Percentiles rank a stretch among this genome's conserved stretches.
phyloP scores from a whole-genome alignment of 2,888 invertebrate genomes.

The Malacosoma neustria region DNA sequence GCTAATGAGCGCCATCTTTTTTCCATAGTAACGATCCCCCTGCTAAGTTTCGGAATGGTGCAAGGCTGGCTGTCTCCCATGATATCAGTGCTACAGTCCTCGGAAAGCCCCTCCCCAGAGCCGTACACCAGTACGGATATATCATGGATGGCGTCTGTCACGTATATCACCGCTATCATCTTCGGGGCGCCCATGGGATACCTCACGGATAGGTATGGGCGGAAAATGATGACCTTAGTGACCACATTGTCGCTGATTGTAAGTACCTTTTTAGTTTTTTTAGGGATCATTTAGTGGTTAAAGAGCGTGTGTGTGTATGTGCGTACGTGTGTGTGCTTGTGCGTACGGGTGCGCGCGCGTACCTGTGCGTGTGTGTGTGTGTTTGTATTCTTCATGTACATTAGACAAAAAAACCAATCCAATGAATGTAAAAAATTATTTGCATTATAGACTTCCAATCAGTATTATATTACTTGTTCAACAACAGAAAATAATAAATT shows the following conservation, averaged over 20 bases:
- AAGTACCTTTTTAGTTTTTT: conserved; percentile 37
- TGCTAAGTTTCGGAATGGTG: conserved; percentile 62
- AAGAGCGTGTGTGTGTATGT: too few species aligned
- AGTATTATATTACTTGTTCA: neutral
- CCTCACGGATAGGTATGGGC: conserved; percentile 54
- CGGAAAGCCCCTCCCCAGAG: conserved; percentile 39
- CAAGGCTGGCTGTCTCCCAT: conserved; percentile 68
- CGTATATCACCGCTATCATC: conserved; percentile 62
- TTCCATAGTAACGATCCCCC: conserved; percentile 54
- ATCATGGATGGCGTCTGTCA: conserved; percentile 62
- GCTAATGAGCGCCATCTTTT: conserved; percentile 1
- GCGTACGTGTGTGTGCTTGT: too few species aligned
- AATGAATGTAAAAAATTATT: too few species aligned
- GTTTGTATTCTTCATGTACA: too few species aligned
- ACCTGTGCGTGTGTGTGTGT: too few species aligned
- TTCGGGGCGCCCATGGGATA: conserved; percentile 62
- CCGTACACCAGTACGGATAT: conserved; percentile 47
- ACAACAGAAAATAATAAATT: neutral
- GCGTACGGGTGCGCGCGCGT: too few species aligned
- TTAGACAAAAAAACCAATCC: too few species aligned
- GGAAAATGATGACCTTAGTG: conserved; percentile 57
- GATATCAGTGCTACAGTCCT: conserved; percentile 51
- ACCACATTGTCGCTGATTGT: conserved; percentile 57
- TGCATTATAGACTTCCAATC: too few species aligned
- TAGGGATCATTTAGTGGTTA: too few species aligned